Evolutionary conservation across 2,113 vertebrate genomes (phyloP), one percentile per base, ranked within the genome.

Genomic region (Carassius gibelio): DNA sequence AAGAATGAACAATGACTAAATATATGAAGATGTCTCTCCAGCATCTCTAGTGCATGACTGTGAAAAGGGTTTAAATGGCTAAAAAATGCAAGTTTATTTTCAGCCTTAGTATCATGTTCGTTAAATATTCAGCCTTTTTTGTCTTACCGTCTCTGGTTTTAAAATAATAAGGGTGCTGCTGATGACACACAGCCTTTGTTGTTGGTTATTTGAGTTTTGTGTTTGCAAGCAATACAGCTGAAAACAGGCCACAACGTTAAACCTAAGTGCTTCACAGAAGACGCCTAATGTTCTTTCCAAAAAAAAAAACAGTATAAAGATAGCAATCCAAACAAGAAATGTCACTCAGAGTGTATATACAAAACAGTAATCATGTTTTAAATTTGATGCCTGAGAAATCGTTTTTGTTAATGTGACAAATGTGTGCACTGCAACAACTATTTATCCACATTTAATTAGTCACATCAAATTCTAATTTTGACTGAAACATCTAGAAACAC

Each of bases 81-180:
- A 21, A n/a, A 42, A 26, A 48, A 75, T 15, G 5, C 71, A 48
- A 42, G n/a, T 23, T 75, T 75, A 26, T 75, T 62, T 23, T n/a
- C 13, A 61, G 57, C 21, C 76, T 17, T 23, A 42, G 21, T 5
- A 38, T 79, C 76, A 23, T 6, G 13, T 79, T 79, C 1, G 42
- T 79, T n/a, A 79, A 23, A 79, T 62, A 61, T 79, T 61, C 76
- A 79, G 34, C 6, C 3, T 62, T 14, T 61, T 38, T 61, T 42
- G 55, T 79, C 36, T 61, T 38, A 42, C 42, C 61, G 34, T 79
- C 55, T 61, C 30, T 48, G 11, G 71, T 74, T 21, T 79, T 79
- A 11, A 79, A 79, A 23, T 79, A 79, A 79, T 62, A 36, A 79
- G 34, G 76, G 19, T 79, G 19, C 36, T 23, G 7, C 57, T 59